Base-by-base conservation (phyloP, 2,797 vertebrate genomes). In the Fundulus diaphanus region DNA sequence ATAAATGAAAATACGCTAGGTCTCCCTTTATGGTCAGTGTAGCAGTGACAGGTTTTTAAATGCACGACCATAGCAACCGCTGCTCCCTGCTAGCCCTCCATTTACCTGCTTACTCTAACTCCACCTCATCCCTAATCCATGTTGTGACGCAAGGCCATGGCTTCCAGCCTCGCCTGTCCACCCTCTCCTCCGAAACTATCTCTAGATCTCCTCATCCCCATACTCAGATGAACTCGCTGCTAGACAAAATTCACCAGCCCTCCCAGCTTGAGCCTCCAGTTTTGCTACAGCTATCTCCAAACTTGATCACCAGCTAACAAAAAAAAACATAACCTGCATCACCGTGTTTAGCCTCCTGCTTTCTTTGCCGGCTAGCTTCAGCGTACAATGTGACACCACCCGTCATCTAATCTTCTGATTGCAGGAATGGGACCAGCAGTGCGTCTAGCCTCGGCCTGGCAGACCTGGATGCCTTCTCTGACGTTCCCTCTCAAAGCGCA, bases 351-450 rank as follows among this genome's bases (percentile, higher is more conserved):
- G 49, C 73, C 87, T 89, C 70, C 83, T 80, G 81, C 80, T 86
- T 82, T 81, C 67, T 77, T 84, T 75, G 88, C 78, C 79, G 76
- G 67, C 83, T 74, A 79, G 33, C 37, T 27, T 31, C 18, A 31
- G 16, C 4, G 12, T 29, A 70, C 56, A 24, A 75, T 15, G 33
- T 46, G 33, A 24, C 11, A 5, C 52, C 29, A 9, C 7, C 2
- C 90, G 65, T 81, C 70, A 84, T 69, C 79, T 68, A 82, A 24
- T 85, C 73, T n/a, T 80, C 89, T 75, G 49, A 84, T 94, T 91
- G 94, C 95, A 99, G 98, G 94, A 98, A 97, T 87, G 97, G 96
- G 85, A 98, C 97, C 93, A 98, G 97, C 94, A 99, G 97, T 82
- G 94, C 96, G 72, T 97, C 98, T 87, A 99, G 98, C 92, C 94